These are phyloP conservation scores for Ormyrus pomaceus DNA, from an alignment of 2,888 invertebrate genomes.

Conservation along the genomic window DNA sequence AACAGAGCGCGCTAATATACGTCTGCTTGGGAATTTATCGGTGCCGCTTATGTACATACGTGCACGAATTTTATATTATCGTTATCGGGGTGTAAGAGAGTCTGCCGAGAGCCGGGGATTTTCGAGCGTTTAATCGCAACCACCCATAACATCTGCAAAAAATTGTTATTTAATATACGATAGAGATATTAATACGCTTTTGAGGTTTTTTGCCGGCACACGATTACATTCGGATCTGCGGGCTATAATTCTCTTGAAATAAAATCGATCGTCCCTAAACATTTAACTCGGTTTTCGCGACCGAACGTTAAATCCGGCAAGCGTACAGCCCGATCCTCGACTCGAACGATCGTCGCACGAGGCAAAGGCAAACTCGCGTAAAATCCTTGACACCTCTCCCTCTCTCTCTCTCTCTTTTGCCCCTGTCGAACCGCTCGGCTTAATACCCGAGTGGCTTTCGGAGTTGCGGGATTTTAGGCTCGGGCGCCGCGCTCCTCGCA, in stretches of 20 bases:
- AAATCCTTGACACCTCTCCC: constrained; percentile 28
- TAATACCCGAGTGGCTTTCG: constrained; percentile 22
- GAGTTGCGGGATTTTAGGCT: constrained; percentile 24
- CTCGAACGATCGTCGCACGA: not conserved
- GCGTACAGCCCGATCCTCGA: not conserved
- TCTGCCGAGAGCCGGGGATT: too few relatives aligned
- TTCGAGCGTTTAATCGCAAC: too few relatives aligned
- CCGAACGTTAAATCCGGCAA: not conserved
- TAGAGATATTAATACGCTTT: not conserved
- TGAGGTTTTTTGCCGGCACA: not conserved
- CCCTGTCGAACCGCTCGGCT: not conserved
- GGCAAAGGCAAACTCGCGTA: constrained; percentile 12
- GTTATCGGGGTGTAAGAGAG: too few relatives aligned
- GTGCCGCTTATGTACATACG: too few relatives aligned
- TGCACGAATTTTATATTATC: too few relatives aligned
- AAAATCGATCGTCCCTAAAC: not conserved
- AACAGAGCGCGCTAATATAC: too few relatives aligned
- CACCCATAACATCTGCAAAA: not conserved
- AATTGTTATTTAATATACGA: constrained; percentile 17
- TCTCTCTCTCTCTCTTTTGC: not conserved
- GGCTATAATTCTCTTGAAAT: not conserved
- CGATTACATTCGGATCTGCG: constrained; percentile 1
- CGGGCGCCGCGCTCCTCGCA: not conserved
- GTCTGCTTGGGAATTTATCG: too few relatives aligned
- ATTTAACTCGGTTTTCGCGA: too few relatives aligned